Evolutionary conservation across 2,797 vertebrate species (phyloP).

Genomic region (Scyliorhinus canicula): DNA sequence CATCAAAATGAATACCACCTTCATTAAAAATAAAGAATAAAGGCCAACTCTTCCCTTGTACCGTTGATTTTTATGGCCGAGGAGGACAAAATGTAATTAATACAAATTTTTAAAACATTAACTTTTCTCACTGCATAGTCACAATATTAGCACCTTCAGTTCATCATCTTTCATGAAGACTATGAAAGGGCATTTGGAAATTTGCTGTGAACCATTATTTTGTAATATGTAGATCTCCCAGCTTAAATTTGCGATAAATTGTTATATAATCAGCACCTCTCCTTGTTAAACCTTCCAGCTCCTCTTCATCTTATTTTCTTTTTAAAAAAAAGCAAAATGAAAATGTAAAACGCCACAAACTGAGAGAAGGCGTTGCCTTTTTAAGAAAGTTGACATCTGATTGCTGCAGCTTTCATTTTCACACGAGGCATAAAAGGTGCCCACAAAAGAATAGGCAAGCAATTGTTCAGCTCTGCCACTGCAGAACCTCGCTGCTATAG

Average conservation of each 20-base stretch:
- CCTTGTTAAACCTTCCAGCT: background rate
- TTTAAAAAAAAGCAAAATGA: background rate
- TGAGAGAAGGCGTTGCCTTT: constrained; percentile 8
- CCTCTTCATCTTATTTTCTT: background rate
- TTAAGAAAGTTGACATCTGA: constrained; percentile 36
- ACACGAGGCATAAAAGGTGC: constrained; percentile 63
- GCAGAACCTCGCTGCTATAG: constrained; percentile 65
- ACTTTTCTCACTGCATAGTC: background rate
- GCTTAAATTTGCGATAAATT: constrained; percentile 21
- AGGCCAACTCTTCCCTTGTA: background rate
- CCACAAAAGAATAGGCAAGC: constrained; percentile 60
- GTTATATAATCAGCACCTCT: background rate
- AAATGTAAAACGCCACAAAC: background rate
- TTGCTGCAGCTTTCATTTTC: constrained; percentile 64
- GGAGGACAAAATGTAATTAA: background rate
- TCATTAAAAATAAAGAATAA: background rate
- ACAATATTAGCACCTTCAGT: constrained; percentile 28
- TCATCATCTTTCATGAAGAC: background rate
- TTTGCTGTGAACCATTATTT: constrained; percentile 16
- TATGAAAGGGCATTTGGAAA: background rate
- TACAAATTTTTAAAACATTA: constrained; percentile 7
- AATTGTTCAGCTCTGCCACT: constrained; percentile 62
- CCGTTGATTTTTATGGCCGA: background rate
- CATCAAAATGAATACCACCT: background rate
- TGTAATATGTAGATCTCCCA: background rate